A percentile compares a stretch with the other conserved stretches of the same genome.
Conservation (phyloP, 2,888 invertebrate genomes). For the Branchipolynoe longqiensis region DNA sequence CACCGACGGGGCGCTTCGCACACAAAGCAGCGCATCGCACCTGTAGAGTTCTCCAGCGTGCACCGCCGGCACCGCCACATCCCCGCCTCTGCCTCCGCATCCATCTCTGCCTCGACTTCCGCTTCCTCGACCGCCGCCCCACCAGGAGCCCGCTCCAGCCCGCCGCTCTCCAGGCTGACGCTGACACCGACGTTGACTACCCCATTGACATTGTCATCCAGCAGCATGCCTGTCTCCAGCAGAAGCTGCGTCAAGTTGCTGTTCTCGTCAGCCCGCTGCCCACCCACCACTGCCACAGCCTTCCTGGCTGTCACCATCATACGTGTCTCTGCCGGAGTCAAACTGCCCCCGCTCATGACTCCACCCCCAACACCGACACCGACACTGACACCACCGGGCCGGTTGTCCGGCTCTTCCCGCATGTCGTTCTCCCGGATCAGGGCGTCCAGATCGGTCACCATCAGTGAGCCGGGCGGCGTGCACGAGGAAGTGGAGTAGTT, state of each 20-base stretch:
- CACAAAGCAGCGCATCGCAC: constrained; percentile 87
- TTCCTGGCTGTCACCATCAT: too few relatives aligned
- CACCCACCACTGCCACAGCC: too few relatives aligned
- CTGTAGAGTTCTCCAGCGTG: constrained; percentile 88
- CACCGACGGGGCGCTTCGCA: constrained; percentile 86
- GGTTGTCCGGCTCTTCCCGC: too few relatives aligned
- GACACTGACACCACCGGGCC: too few relatives aligned
- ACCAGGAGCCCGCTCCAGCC: not conserved
- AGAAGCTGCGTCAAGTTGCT: too few relatives aligned
- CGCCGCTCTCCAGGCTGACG: not conserved
- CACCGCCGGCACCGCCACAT: constrained; percentile 85
- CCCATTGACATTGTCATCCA: too few relatives aligned
- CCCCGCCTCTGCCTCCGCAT: not conserved
- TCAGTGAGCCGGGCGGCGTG: not conserved
- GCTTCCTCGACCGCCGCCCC: not conserved
- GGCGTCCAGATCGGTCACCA: not conserved
- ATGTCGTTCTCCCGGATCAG: not conserved
- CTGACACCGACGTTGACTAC: not conserved
- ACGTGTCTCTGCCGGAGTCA: too few relatives aligned
- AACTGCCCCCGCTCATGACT: too few relatives aligned
- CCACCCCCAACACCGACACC: too few relatives aligned
- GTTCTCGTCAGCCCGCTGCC: not conserved
- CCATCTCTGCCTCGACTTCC: not conserved
- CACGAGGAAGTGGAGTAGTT: too few relatives aligned
- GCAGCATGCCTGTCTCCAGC: too few relatives aligned